These are phyloP conservation scores for Phaenicophaeus curvirostris DNA, from an alignment of 2,797 vertebrate genomes.

Conservation along the genomic window DNA sequence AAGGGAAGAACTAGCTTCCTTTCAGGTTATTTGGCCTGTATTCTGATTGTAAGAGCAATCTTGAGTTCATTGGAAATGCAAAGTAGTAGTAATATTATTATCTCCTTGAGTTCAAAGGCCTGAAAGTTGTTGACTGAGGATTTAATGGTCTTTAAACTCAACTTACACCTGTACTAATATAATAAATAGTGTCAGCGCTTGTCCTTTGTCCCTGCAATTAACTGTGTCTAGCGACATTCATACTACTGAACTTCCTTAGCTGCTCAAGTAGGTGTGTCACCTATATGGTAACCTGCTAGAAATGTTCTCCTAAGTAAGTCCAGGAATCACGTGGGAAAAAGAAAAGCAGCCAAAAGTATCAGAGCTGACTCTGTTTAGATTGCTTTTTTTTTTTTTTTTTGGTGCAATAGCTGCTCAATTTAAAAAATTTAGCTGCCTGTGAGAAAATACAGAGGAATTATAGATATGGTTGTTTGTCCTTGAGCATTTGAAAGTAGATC, in stretches of 20 bases:
- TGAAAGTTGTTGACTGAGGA: not conserved
- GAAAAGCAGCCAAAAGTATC: not conserved
- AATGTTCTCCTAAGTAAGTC: not conserved
- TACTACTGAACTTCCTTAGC: not conserved
- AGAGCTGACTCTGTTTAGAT: not conserved
- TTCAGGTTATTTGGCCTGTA: not conserved
- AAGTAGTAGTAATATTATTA: not conserved
- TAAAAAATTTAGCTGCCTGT: not conserved
- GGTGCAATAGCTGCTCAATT: not conserved
- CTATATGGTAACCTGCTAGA: not conserved
- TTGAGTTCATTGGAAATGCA: not conserved
- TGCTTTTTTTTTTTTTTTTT: not conserved
- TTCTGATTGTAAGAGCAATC: not conserved
- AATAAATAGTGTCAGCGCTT: not conserved
- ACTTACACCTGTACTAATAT: not conserved
- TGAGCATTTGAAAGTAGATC: not conserved
- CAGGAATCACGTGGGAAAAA: not conserved
- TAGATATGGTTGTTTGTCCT: accelerated
- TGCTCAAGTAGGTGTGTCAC: not conserved
- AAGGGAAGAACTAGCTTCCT: not conserved
- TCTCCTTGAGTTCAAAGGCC: not conserved
- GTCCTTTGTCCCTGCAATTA: not conserved
- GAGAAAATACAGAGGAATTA: not conserved
- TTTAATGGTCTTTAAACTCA: not conserved
- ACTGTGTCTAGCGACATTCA: not conserved